Evolutionary conservation across 2,113 vertebrate genomes (phyloP).

Genomic region (Ploceus nigricollis): DNA sequence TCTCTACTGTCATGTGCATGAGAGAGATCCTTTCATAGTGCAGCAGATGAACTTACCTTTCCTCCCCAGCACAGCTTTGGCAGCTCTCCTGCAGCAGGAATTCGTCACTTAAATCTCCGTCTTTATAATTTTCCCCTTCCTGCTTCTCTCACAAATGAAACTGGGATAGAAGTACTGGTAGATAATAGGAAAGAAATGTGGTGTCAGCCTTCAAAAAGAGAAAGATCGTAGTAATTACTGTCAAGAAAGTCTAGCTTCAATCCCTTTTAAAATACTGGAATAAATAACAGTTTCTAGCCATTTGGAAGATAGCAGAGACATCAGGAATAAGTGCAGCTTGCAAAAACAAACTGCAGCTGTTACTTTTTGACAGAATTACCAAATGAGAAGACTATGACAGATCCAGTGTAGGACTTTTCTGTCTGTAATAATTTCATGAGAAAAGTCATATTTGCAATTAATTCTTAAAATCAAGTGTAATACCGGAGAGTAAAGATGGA

Average conservation of each 20-base stretch:
- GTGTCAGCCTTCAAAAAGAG: conserved; percentile 35
- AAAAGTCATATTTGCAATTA: background rate
- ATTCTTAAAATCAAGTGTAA: background rate
- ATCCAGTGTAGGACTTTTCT: background rate
- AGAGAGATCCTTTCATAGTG: background rate
- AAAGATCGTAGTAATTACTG: conserved; percentile 44
- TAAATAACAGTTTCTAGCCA: background rate
- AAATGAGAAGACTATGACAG: background rate
- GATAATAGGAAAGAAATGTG: conserved; percentile 33
- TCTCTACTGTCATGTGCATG: background rate
- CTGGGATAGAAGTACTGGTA: background rate
- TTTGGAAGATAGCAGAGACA: conserved; percentile 11
- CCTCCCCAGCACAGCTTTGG: background rate
- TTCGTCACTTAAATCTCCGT: background rate
- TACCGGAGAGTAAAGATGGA: background rate
- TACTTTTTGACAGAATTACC: background rate
- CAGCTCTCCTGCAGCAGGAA: background rate
- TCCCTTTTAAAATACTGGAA: conserved; percentile 8
- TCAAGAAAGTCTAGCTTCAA: conserved; percentile 25
- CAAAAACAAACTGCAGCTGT: background rate
- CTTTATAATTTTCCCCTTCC: background rate
- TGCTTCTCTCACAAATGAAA: background rate
- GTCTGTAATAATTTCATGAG: background rate
- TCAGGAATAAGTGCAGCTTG: background rate
- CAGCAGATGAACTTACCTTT: background rate